phyloP scores from a whole-genome alignment of 2,888 invertebrate genomes.

The Monoplex corrugatus region DNA sequence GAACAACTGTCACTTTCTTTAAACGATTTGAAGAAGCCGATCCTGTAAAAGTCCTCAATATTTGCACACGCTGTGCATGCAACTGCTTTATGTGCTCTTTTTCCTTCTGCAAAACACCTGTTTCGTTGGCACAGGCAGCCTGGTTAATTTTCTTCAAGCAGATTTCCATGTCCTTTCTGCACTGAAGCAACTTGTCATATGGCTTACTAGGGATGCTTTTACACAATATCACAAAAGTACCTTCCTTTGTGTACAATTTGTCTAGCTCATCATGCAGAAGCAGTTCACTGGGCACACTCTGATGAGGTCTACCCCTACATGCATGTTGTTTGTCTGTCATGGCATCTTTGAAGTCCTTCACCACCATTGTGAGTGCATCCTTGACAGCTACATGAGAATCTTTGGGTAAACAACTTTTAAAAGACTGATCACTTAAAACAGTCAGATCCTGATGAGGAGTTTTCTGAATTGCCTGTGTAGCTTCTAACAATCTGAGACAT shows the following conservation, averaged over 20 bases:
- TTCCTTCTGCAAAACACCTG: background rate
- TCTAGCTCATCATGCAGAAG: slow-evolving; percentile 35
- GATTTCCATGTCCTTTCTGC: background rate
- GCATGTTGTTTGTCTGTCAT: background rate
- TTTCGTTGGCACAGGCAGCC: background rate
- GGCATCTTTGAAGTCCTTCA: background rate
- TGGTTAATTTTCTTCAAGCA: background rate
- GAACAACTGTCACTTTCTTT: background rate
- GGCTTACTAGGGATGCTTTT: background rate
- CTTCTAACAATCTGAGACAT: slow-evolving; percentile 30
- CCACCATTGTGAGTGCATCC: background rate
- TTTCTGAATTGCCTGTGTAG: background rate
- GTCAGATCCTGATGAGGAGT: background rate
- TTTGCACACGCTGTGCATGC: background rate
- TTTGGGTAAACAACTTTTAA: background rate
- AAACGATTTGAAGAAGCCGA: background rate
- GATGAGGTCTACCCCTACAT: slow-evolving; percentile 16
- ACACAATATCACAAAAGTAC: background rate
- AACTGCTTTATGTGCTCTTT: slow-evolving; percentile 10
- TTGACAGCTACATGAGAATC: background rate
- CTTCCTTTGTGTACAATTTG: slow-evolving; percentile 9
- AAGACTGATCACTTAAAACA: background rate
- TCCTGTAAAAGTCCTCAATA: slow-evolving; percentile 36
- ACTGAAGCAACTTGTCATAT: background rate
- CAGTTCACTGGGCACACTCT: background rate